Evolutionary conservation across 2,888 invertebrate species (phyloP).

Genomic region (Drosophila parthenogenetica): DNA sequence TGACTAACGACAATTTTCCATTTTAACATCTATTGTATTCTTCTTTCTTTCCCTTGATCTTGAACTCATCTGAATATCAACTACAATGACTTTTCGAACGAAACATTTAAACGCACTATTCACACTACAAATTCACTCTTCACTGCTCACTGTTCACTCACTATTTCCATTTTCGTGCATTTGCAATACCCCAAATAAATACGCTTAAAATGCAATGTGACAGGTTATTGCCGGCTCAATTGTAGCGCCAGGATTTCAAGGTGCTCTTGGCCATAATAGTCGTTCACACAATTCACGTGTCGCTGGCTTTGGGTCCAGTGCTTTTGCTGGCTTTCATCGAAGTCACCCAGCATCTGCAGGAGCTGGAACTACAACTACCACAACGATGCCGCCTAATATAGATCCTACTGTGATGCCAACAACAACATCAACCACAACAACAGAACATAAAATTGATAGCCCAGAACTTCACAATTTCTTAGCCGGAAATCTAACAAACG

Average conservation of each 20-base stretch:
- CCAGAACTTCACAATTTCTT: slow-evolving; percentile 65
- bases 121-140: slow-evolving; percentile 8
- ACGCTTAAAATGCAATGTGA: slow-evolving; percentile 31
- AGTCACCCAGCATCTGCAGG: slow-evolving; percentile 46
- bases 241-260: slow-evolving; percentile 84
- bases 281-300: slow-evolving; percentile 81
- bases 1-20: slow-evolving; percentile 55
- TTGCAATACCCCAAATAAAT: slow-evolving; percentile 39
- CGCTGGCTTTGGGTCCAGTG: slow-evolving; percentile 57
- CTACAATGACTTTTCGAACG: slow-evolving; percentile 11
- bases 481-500: slow-evolving; percentile 80
- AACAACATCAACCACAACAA: slow-evolving; percentile 49
- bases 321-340: slow-evolving; percentile 60
- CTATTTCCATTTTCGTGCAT: slow-evolving; percentile 5
- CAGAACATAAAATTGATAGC: slow-evolving; percentile 61
- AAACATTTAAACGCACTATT: slow-evolving; percentile 25
- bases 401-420: slow-evolving; percentile 36
- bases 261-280: slow-evolving; percentile 83
- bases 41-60: slow-evolving; percentile 55
- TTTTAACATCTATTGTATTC: slow-evolving; percentile 70
- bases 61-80: slow-evolving; percentile 12
- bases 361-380: slow-evolving; percentile 44
- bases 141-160: slow-evolving; percentile 24
- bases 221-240: slow-evolving; percentile 84
- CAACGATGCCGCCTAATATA: slow-evolving; percentile 33